phyloP scores from a whole-genome alignment of 2,888 invertebrate species.

The Mycalesis mineus region DNA sequence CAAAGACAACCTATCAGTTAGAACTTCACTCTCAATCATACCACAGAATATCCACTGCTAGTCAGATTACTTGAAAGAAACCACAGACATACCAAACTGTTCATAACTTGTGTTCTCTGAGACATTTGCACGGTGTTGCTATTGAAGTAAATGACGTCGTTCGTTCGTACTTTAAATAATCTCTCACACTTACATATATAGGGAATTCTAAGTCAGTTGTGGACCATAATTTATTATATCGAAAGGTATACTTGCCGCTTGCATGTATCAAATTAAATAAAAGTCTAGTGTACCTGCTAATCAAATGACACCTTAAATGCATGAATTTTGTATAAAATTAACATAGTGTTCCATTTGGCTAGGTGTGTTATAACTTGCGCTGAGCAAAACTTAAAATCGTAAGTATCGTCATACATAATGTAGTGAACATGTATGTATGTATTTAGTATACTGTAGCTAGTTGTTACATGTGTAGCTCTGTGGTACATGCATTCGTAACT shows the following conservation, averaged over 20 bases:
- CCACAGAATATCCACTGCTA: too few species aligned
- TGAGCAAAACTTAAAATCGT: constrained; percentile 71
- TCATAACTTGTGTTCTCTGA: too few species aligned
- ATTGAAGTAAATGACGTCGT: too few species aligned
- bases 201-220: constrained; percentile 1
- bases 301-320: constrained; percentile 32
- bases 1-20: too few species aligned
- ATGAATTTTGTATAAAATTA: constrained; percentile 49
- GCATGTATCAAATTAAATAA: constrained; percentile 36
- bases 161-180: too few species aligned
- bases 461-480: neutral
- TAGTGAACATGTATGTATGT: constrained; percentile 18
- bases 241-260: constrained; percentile 28
- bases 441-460: neutral
- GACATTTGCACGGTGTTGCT: too few species aligned
- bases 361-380: constrained; percentile 73
- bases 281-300: neutral
- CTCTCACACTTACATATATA: too few species aligned
- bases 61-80: too few species aligned
- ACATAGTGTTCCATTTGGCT: constrained; percentile 67
- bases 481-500: neutral
- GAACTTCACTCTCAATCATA: too few species aligned
- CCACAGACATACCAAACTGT: too few species aligned
- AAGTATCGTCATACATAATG: too few species aligned
- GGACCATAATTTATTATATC: neutral